phyloP scores from a whole-genome alignment of 2,113 vertebrate genomes.

The Recurvirostra avosetta region DNA sequence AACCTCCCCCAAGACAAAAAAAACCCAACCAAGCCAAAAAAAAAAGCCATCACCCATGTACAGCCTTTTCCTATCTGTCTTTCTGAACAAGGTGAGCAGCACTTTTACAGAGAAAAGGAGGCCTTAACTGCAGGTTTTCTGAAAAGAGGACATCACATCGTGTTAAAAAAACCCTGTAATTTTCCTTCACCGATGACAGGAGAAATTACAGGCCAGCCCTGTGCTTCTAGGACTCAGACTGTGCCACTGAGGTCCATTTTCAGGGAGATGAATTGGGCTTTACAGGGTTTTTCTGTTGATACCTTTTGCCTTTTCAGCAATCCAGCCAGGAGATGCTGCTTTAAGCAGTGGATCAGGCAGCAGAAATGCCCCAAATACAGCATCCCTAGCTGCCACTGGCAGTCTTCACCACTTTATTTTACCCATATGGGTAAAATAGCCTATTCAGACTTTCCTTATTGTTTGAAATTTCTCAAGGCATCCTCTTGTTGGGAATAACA shows the following conservation, averaged over 20 bases:
- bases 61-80: not conserved
- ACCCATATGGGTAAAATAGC: not conserved
- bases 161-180: not conserved
- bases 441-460: not conserved
- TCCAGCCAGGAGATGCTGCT: not conserved
- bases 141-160: not conserved
- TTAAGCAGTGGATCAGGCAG: no score
- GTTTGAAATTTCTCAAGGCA: constrained; percentile 30
- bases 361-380: not conserved
- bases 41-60: not conserved
- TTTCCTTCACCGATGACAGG: not conserved
- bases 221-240: not conserved
- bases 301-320: not conserved
- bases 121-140: not conserved
- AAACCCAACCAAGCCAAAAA: no score
- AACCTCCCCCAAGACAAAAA: not conserved
- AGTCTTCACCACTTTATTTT: not conserved
- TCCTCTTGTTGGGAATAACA: not conserved
- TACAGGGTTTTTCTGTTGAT: not conserved
- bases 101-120: not conserved
- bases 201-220: not conserved
- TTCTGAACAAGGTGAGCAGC: not conserved
- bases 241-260: not conserved
- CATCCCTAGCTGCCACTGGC: accelerated
- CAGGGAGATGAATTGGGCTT: not conserved